Percentiles rank a stretch among this genome's conserved stretches.
These are phyloP conservation scores for Xiphophorus birchmanni DNA, from an alignment of 2,797 vertebrate genomes.

Conservation along the genomic window DNA sequence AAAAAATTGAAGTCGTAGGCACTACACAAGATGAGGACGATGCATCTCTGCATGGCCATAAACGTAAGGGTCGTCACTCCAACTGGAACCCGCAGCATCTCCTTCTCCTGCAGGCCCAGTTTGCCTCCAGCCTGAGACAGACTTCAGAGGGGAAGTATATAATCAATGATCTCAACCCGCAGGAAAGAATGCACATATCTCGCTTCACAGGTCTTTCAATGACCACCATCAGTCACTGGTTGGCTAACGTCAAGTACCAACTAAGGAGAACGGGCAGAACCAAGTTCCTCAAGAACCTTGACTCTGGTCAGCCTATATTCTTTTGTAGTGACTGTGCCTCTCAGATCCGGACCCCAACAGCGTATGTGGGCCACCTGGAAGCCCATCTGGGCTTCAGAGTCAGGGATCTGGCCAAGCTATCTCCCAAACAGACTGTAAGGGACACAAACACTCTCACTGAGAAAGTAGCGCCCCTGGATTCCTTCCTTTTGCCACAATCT, in stretches of 20 bases:
- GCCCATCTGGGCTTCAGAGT: constrained; percentile 97
- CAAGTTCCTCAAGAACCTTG: constrained; percentile 98
- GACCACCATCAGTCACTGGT: constrained; percentile 99
- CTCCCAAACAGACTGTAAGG: constrained; percentile 89
- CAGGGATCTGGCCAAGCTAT: constrained; percentile 94
- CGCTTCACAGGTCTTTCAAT: constrained; percentile 97
- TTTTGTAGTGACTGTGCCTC: constrained; percentile 98
- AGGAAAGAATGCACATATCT: constrained; percentile 98
- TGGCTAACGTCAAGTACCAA: constrained; percentile 99
- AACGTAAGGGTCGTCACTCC: constrained; percentile 97
- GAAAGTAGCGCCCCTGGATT: constrained; percentile 80
- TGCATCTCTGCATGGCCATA: constrained; percentile 87
- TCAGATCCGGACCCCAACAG: constrained; percentile 96
- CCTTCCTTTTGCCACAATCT: constrained; percentile 79
- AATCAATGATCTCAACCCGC: constrained; percentile 97
- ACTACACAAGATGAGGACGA: constrained; percentile 88
- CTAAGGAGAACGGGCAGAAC: constrained; percentile 97
- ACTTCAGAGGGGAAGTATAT: constrained; percentile 95
- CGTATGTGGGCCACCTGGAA: constrained; percentile 96
- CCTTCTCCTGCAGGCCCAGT: constrained; percentile 97
- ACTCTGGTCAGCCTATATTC: constrained; percentile 96
- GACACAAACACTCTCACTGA: constrained; percentile 90
- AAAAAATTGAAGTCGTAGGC: constrained; percentile 89
- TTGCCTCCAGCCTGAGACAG: constrained; percentile 93
- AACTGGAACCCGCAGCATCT: constrained; percentile 99